Conservation (phyloP, 2,888 invertebrate species). For the Dynastes grantii region DNA sequence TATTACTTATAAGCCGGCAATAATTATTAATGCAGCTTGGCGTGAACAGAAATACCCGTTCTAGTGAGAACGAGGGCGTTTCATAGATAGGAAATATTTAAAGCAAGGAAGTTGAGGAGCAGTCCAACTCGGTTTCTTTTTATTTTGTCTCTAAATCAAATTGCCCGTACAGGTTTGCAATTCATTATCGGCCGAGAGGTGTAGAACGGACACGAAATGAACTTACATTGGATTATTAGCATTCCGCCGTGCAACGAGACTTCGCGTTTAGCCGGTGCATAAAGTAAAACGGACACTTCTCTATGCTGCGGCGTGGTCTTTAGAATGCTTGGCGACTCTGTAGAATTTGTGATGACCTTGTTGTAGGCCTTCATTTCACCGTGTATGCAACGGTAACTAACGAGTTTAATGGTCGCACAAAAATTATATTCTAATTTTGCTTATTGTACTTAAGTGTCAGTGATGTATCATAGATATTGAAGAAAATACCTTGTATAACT, state of each 20-base stretch:
- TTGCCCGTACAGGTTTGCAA: constrained; percentile 34
- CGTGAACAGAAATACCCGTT: constrained; percentile 10
- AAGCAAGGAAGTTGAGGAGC: constrained; percentile 35
- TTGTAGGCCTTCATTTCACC: constrained; percentile 34
- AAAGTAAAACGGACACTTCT: constrained; percentile 38
- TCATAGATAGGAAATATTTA: constrained; percentile 26
- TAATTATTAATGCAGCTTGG: constrained; percentile 10
- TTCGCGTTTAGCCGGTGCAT: constrained; percentile 35
- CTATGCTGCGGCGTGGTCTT: constrained; percentile 21
- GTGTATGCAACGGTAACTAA: constrained; percentile 25
- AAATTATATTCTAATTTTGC: constrained; percentile 12
- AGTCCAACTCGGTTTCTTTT: constrained; percentile 23
- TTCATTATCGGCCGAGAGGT: constrained; percentile 39
- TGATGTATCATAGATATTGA: neutral
- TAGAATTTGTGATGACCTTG: constrained; percentile 42
- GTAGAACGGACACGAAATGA: constrained; percentile 43
- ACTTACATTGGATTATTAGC: constrained; percentile 40
- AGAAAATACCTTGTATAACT: too few species aligned
- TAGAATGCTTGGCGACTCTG: constrained; percentile 41
- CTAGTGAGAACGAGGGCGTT: constrained; percentile 31
- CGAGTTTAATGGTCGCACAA: constrained; percentile 9
- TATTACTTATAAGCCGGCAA: constrained; percentile 11
- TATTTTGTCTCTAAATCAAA: constrained; percentile 43
- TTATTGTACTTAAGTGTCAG: neutral
- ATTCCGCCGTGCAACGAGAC: constrained; percentile 34